Base-by-base conservation (phyloP, 2,888 invertebrate species). In the Xanthia icteritia region DNA sequence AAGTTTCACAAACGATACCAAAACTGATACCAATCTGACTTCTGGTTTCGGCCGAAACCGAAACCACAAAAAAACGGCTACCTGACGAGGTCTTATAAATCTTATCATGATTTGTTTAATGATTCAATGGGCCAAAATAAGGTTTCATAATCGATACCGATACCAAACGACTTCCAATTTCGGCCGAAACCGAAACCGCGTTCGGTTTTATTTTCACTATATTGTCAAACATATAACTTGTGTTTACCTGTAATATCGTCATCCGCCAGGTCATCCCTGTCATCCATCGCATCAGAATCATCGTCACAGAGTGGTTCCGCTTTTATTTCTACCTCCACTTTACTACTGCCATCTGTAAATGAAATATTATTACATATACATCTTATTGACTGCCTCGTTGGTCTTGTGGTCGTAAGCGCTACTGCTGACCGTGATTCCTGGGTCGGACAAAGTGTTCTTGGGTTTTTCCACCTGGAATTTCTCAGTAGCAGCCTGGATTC, bases 261-360 rank as follows among this genome's bases (percentile, higher is more conserved):
- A 13, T 83, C 81, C 23, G 48, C 78, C 0, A 77, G 8, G 5
- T 88, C 83, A n/a, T 86, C 84, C 17, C 79, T 66, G 27, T 89
- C 88, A 17, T 92, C 91, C 77, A 85, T 70, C 4, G 73, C 81
- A 51, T 90, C 89, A 0, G 88, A 84, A n/a, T 91, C 91, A 0
- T 89, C 84, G 0, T 84, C 89, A 6, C 79, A 83, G 0, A 78
- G 36, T 0, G 93, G 93, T 74, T 95, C 95, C 0, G 89, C 71
- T 67, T 95, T 95, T 9, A 95, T 89, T 27, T 90, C 90, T 3
- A 93, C 83, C n/a, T 90, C 86, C 0, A 92, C 51, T 63, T 92
- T 93, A 64, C 80, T 84, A 1, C 79, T 70, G 1, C 77, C 79
- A 71, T 89, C 92, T 91, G 84, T n/a, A 82, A 89, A 54, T 70